These are phyloP conservation scores for Drosophila birchii DNA, from an alignment of 2,888 invertebrate genomes.

Conservation along the genomic window DNA sequence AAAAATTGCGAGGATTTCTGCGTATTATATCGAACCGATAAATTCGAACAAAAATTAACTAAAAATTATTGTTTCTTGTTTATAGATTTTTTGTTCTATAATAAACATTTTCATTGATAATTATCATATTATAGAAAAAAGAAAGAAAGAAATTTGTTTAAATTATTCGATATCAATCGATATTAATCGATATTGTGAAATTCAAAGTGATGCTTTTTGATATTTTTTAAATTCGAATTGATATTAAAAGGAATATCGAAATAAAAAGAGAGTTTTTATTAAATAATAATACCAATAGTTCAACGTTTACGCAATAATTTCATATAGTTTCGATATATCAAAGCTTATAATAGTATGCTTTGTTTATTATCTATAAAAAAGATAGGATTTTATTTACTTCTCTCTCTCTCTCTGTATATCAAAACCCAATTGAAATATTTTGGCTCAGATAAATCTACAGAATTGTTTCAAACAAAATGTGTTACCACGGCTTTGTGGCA, in stretches of 20 bases:
- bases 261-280: too few relatives aligned
- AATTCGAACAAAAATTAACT: neutral
- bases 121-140: neutral
- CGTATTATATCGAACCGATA: neutral
- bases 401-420: neutral
- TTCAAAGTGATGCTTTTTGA: neutral
- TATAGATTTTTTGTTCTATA: neutral
- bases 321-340: neutral
- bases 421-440: neutral
- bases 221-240: neutral
- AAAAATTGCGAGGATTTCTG: neutral
- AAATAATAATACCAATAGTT: too few relatives aligned
- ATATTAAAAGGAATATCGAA: too few relatives aligned
- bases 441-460: too few relatives aligned
- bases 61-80: neutral
- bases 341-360: too few relatives aligned
- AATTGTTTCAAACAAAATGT: neutral
- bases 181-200: neutral
- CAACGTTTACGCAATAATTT: too few relatives aligned
- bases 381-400: neutral
- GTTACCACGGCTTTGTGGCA: constrained; percentile 6
- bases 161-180: too few relatives aligned
- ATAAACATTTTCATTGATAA: neutral
- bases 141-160: too few relatives aligned
- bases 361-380: neutral